Evolutionary conservation across 2,888 invertebrate species (phyloP), one percentile per base, ranked within the genome.

Genomic region (Caenorhabditis sp.): DNA sequence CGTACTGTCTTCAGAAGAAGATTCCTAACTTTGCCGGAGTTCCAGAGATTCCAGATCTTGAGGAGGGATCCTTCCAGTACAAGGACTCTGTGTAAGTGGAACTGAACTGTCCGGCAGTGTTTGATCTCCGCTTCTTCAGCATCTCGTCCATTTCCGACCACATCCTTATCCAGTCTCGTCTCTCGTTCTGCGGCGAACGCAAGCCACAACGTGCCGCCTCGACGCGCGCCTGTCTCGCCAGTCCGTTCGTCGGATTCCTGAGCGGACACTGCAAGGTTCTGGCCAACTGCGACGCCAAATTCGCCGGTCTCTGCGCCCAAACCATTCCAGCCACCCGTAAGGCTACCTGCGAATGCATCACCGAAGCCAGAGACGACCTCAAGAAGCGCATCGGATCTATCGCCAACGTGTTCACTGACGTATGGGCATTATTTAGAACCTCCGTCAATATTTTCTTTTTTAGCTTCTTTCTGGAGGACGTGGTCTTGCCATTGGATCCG

Each of bases 81-180:
- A 89, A 89, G 79, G 91, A 91, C 65, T 82, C 86, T 53, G 91
- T 91, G 90, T 90, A 84, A 78, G 89, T 70, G n/a, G 0, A 11
- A 24, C 37, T 37, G 62, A 53, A 28, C 24, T 37, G 9, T 32
- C 1, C 35, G n/a, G 15, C 62, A 47, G 8, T 26, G 37, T 56
- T 37, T 35, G 28, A 28, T 67, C 51, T 58, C 37, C n/a, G 0
- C 15, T 65, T 13, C 74, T 89, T 44, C 82, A 90, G 90, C 44
- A 91, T 91, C 81, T 88, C 89, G 69, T 91, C 91, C 37, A 88
- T 91, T 76, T 91, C 91, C 62, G 91, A 91, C 72, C 89, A 89
- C 83, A 91, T 91, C 72, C 86, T 90, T 72, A 89, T 91, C 84
- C 88, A 91, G 60, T 86, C 88, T 58, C 89, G 91, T 44, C 83